Conservation (phyloP, 2,797 vertebrate species). For the Alcedo atthis region DNA sequence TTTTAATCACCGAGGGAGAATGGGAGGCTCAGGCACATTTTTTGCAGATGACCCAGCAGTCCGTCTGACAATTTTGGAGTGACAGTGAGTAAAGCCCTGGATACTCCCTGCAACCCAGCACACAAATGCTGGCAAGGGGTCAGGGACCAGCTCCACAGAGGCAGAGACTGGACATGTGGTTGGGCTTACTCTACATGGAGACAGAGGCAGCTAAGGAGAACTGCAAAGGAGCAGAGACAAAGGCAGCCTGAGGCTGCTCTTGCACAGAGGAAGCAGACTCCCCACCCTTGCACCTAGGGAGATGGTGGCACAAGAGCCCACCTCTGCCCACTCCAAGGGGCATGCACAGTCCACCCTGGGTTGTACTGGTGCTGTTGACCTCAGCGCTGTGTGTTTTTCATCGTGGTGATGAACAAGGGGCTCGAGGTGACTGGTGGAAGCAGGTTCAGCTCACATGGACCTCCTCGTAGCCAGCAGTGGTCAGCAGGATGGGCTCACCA, state of each 20-base stretch:
- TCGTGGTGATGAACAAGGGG: background rate
- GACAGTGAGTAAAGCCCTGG: background rate
- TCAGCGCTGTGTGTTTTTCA: background rate
- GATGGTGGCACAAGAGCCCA: background rate
- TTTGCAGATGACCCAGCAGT: background rate
- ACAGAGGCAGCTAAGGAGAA: background rate
- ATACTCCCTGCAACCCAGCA: background rate
- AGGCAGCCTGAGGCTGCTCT: background rate
- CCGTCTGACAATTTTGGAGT: background rate
- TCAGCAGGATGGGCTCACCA: background rate
- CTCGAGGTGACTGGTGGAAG: background rate
- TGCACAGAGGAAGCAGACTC: background rate
- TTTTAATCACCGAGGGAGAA: background rate
- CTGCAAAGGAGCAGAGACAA: background rate
- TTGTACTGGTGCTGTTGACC: background rate
- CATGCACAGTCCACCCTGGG: fast-evolving
- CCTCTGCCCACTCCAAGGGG: background rate
- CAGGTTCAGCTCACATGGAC: background rate
- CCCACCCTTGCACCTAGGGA: background rate
- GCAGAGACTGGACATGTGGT: fast-evolving
- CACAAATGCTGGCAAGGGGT: background rate
- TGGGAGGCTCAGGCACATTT: background rate
- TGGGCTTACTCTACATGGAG: background rate
- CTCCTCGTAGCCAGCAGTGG: background rate
- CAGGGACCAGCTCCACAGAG: background rate